phyloP scores from a whole-genome alignment of 2,888 invertebrate species.

The Melanophora roralis region DNA sequence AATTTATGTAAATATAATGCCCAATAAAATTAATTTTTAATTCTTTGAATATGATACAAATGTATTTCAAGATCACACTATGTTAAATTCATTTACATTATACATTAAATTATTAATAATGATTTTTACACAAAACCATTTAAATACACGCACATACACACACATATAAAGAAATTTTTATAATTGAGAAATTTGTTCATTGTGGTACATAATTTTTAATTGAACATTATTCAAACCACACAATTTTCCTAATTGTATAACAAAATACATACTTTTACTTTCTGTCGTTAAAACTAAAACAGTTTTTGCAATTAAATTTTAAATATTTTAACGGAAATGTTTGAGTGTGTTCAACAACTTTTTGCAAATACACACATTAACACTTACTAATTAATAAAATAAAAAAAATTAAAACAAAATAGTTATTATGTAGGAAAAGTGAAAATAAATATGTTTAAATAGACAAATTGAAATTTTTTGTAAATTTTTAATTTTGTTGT shows the following conservation, averaged over 20 bases:
- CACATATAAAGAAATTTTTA: no score
- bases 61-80: no score
- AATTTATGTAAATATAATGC: no score
- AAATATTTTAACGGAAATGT: not conserved
- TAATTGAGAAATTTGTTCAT: constrained; percentile 12
- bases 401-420: not conserved
- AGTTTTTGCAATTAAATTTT: constrained; percentile 4
- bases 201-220: constrained; percentile 24
- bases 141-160: no score
- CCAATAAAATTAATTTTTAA: no score
- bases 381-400: not conserved
- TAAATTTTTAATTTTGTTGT: not conserved
- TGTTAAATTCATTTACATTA: no score
- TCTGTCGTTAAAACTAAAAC: not conserved
- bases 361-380: not conserved
- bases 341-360: no score
- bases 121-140: no score
- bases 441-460: not conserved
- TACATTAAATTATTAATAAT: no score
- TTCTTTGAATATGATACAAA: no score
- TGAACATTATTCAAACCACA: not conserved
- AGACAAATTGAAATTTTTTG: constrained; percentile 25
- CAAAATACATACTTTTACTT: not conserved
- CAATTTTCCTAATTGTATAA: constrained; percentile 34
- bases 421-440: not conserved